A percentile compares a stretch with the other conserved stretches of the same genome.
phyloP scores from a whole-genome alignment of 2,797 vertebrate species.

The Enteromius treurensis region DNA sequence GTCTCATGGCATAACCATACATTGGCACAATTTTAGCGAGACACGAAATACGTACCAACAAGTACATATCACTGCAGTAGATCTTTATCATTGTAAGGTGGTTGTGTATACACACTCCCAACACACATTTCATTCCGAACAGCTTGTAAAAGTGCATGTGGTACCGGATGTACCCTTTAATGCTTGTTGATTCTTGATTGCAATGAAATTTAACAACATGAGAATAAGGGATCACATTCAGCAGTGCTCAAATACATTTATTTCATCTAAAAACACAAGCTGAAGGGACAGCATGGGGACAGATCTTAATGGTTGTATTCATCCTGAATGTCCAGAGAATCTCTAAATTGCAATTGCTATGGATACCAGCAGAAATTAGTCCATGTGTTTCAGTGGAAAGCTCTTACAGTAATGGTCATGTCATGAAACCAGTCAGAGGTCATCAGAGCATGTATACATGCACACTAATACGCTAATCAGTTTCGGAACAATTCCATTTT shows the following conservation, averaged over 20 bases:
- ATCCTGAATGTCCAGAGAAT: background rate
- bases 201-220: background rate
- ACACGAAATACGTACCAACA: too few relatives aligned
- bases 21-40: too few relatives aligned
- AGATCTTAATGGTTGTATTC: background rate
- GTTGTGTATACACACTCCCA: too few relatives aligned
- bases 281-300: background rate
- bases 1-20: too few relatives aligned
- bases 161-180: too few relatives aligned
- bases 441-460: background rate
- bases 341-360: slow-evolving; percentile 43
- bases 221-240: background rate
- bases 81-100: too few relatives aligned
- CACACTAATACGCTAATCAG: background rate
- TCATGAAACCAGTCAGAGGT: slow-evolving; percentile 14
- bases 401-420: background rate
- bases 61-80: too few relatives aligned
- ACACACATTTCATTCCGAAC: too few relatives aligned
- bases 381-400: slow-evolving; percentile 19
- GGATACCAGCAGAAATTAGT: slow-evolving; percentile 28
- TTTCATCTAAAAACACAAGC: slow-evolving; percentile 2
- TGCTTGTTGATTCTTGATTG: too few relatives aligned
- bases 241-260: background rate
- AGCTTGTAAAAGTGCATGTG: too few relatives aligned
- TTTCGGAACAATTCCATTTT: background rate